phyloP scores from a whole-genome alignment of 1,140 invertebrate genomes.

The Heliconius melpomene region DNA sequence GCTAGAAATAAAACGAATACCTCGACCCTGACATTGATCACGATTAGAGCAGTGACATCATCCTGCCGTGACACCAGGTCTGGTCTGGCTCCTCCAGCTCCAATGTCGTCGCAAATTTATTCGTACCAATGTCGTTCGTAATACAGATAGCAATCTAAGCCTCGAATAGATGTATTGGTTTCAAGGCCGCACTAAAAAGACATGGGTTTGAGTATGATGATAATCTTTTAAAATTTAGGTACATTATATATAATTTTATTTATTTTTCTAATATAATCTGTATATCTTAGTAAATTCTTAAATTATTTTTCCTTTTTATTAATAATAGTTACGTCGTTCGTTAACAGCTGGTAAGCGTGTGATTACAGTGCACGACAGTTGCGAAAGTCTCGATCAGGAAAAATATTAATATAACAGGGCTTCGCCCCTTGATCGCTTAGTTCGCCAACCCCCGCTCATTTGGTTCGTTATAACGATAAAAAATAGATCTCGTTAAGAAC shows the following conservation, averaged over 20 bases:
- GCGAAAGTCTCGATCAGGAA: background rate
- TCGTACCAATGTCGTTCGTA: conserved; percentile 20
- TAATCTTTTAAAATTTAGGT: background rate
- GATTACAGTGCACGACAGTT: background rate
- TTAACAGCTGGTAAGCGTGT: background rate
- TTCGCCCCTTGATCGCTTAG: background rate
- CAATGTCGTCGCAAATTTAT: conserved; percentile 32
- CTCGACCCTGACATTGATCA: conserved; percentile 26
- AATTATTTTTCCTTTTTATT: background rate
- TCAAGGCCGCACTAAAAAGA: conserved; percentile 8
- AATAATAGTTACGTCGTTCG: background rate
- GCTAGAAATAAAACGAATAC: background rate
- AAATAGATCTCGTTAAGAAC: too few species aligned
- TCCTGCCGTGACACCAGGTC: conserved; percentile 24
- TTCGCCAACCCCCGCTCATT: too few species aligned
- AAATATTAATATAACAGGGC: background rate
- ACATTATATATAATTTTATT: background rate
- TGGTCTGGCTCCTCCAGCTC: conserved; percentile 22
- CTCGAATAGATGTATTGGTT: conserved; percentile 3
- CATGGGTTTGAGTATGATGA: background rate
- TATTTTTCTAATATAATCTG: too few species aligned
- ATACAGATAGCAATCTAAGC: conserved; percentile 13
- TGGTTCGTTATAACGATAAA: too few species aligned
- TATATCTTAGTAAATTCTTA: background rate
- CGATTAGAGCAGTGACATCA: conserved; percentile 22